These are phyloP conservation scores for Pemphredon lugubris DNA, from an alignment of 2,888 invertebrate species.

Conservation along the genomic window DNA sequence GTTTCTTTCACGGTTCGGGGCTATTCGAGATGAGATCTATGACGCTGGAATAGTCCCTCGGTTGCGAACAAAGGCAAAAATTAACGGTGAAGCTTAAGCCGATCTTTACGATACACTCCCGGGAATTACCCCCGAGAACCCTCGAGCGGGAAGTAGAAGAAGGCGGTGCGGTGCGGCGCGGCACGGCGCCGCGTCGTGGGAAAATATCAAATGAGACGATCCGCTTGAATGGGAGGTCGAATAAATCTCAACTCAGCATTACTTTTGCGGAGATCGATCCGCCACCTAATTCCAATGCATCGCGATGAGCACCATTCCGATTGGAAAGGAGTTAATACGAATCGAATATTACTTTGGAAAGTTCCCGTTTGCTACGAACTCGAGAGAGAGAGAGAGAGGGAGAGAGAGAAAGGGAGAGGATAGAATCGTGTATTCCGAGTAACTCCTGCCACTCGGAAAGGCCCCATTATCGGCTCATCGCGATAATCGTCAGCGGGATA, in stretches of 20 bases:
- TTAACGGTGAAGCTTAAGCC: slow-evolving; percentile 18
- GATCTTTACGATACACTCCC: background rate
- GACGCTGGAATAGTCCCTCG: background rate
- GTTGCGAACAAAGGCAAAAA: slow-evolving; percentile 15
- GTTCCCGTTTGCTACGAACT: slow-evolving; percentile 16
- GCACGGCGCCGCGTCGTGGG: too few relatives aligned
- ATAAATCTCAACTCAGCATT: slow-evolving; percentile 38
- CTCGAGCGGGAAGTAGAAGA: slow-evolving; percentile 3
- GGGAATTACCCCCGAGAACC: slow-evolving; percentile 15
- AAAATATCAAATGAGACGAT: slow-evolving; percentile 46
- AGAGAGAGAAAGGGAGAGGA: too few relatives aligned
- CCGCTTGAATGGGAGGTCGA: slow-evolving; percentile 33
- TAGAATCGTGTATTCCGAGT: too few relatives aligned
- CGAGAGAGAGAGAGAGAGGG: too few relatives aligned
- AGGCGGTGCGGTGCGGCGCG: background rate
- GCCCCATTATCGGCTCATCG: too few relatives aligned
- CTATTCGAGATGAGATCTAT: too few relatives aligned
- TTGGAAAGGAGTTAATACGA: slow-evolving; percentile 40
- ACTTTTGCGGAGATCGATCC: slow-evolving; percentile 18
- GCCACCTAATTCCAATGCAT: slow-evolving; percentile 51
- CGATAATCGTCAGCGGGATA: too few relatives aligned
- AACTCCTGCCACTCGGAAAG: too few relatives aligned
- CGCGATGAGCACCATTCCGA: slow-evolving; percentile 44
- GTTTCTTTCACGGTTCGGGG: too few relatives aligned
- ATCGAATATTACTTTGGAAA: slow-evolving; percentile 49